Evolutionary conservation across 2,113 vertebrate genomes (phyloP), one percentile per base, ranked within the genome.

Genomic region (Bubo scandiacus): DNA sequence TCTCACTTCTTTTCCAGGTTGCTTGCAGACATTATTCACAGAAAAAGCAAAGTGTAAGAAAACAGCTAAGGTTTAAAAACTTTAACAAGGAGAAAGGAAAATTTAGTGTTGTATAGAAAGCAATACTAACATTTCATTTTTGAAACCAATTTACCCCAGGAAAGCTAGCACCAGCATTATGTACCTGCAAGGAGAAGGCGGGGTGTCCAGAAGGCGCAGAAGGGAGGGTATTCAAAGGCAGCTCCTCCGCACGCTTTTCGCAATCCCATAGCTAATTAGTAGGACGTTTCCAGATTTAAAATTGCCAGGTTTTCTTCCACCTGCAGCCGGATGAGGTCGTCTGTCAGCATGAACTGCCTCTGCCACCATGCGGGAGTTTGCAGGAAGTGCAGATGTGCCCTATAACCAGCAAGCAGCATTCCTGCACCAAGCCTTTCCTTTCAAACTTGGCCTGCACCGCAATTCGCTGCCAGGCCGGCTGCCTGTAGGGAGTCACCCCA

Each of bases 381-480:
- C 1, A 3, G 54, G 61, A 86, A 93, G 18, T 38, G 83, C 91
- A 40, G 54, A 42, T 62, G 49, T 0, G n/a, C 26, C 17, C 26
- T 3, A 25, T 1, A 15, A 10, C 18, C 15, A 6, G 58, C 15
- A 5, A 0, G 25, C 38, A 9, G 6, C 16, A 2, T 1, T 21
- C 21, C 19, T 5, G 18, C 14, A 1, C 5, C 1, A 10, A 36
- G 19, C 29, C 12, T 61, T 3, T 0, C 21, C 30, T 20, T 47
- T 4, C 1, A 4, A 5, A 11, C 1, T 10, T 0, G 6, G 14
- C 13, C 11, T 0, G 17, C 1, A 11, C 0, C 10, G 13, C 11
- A 29, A 1, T 4, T 20, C 47, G 19, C 52, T 36, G 30, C 61
- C 70, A 54, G 43, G 12, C 25, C 2, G 1, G 15, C 7, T 45